A percentile compares a stretch with the other conserved stretches of the same genome.
Evolutionary conservation across 2,113 vertebrate genomes (phyloP).

Genomic region (Mesembrinibis cayennensis): DNA sequence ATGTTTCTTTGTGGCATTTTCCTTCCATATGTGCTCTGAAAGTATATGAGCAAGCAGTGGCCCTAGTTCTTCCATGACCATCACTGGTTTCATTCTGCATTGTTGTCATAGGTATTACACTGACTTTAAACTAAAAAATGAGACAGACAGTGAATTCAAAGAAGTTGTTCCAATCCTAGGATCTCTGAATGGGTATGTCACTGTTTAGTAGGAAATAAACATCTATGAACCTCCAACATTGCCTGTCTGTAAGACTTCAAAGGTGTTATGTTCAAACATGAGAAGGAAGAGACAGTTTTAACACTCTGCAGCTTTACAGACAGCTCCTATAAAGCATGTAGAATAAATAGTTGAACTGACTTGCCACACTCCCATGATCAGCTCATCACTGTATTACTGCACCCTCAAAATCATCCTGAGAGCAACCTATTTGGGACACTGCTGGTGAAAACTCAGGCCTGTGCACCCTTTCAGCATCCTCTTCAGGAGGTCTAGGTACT

Average conservation of each 20-base stretch:
- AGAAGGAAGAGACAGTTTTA: neutral
- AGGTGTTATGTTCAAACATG: neutral
- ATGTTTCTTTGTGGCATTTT: neutral
- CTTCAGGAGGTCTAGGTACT: neutral
- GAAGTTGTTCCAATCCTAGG: neutral
- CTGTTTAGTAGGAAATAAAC: neutral
- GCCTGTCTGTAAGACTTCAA: neutral
- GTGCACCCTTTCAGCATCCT: neutral
- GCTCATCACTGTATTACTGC: neutral
- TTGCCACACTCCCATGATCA: neutral
- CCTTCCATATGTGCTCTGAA: neutral
- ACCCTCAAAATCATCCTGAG: neutral
- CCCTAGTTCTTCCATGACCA: neutral
- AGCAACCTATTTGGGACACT: neutral
- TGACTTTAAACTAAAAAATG: neutral
- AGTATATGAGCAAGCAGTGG: neutral
- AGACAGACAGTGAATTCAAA: neutral
- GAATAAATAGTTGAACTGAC: neutral
- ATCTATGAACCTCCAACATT: neutral
- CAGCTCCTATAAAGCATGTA: neutral
- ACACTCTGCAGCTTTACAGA: neutral
- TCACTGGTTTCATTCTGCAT: neutral
- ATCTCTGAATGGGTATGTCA: neutral
- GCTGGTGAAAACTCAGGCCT: neutral
- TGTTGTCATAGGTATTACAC: neutral